Base-by-base conservation (phyloP, 30 jellyfish, hydroid and myxozoan species). In the Catostylus mosaicus region DNA sequence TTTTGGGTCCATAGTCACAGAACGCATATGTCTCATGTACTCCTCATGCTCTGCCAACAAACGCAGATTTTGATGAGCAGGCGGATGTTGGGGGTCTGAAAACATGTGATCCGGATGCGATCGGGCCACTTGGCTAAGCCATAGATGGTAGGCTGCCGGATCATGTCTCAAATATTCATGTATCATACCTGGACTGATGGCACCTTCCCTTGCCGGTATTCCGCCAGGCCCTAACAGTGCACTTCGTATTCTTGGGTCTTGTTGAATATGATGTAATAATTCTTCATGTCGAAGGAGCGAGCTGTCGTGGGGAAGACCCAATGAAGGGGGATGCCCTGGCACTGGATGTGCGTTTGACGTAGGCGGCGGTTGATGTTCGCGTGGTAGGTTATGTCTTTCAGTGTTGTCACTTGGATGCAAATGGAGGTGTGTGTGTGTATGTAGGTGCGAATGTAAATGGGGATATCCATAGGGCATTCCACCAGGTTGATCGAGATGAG, bases 341-440 rank as follows among this genome's bases (percentile, higher is more conserved):
- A 51, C 90, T 43, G 68, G 97, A 69, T 73, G 90, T 16, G 90
- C 78, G 68, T 43, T 78, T n/a, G 85, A 26, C 9, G 83, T 67
- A 16, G 80, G 16, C 18, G 84, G 86, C n/a, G 83, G 87, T n/a
- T 77, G 96, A 18, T 88, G 96, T 30, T 78, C 92, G 2, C 84
- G 92, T 23, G 86, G 88, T 30, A 45, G 70, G 32, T 73, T 77
- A 65, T 79, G 88, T 30, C 91, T 61, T 34, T 78, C 77, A 22
- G 66, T 70, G 26, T 27, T 80, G 24, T 93, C 99, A 84, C 90
- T 94, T 16, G 97, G 97, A 66, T 94, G 99, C 73, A 94, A 78
- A 75, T 94, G 99, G 37, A 94, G 90, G 92, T 94, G 99, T 36
- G 99, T 94, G 80, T 94, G 99, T 12, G 97, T 94, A 62, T 94